A percentile compares a stretch with the other conserved stretches of the same genome.
Evolutionary conservation across 2,888 invertebrate genomes (phyloP).

Genomic region (Phalera bucephala): DNA sequence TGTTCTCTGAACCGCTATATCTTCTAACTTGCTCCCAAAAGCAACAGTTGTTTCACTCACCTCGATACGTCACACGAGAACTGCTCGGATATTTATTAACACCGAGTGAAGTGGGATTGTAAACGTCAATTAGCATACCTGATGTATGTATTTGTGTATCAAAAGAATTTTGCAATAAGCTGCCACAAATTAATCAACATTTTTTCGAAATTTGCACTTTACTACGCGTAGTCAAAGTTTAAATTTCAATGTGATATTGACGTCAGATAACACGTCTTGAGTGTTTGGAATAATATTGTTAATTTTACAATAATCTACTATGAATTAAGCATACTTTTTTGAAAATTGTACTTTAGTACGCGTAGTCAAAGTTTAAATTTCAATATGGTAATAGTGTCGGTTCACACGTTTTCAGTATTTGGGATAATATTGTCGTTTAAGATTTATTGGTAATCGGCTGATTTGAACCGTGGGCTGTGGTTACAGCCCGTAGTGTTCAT

Average conservation of each 20-base stretch:
- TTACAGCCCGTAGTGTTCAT: neutral
- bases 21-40: slow-evolving; percentile 8
- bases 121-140: slow-evolving; percentile 52
- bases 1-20: neutral
- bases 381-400: too few species aligned
- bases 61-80: slow-evolving; percentile 49
- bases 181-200: slow-evolving; percentile 17
- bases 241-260: too few species aligned
- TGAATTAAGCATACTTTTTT: too few species aligned
- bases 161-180: slow-evolving; percentile 42
- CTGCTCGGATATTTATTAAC: slow-evolving; percentile 49
- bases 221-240: too few species aligned
- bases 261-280: too few species aligned
- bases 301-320: too few species aligned
- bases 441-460: neutral
- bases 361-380: too few species aligned
- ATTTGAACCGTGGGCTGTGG: neutral
- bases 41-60: slow-evolving; percentile 45
- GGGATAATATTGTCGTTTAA: neutral
- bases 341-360: too few species aligned
- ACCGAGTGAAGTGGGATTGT: slow-evolving; percentile 45
- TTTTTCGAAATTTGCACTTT: too few species aligned
- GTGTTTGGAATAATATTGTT: too few species aligned
- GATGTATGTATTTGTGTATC: slow-evolving; percentile 55
- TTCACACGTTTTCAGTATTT: too few species aligned